A percentile compares a stretch with the other conserved stretches of the same genome.
These are phyloP conservation scores for Cyclina sinensis DNA, from an alignment of 1,140 invertebrate species.

Conservation along the genomic window DNA sequence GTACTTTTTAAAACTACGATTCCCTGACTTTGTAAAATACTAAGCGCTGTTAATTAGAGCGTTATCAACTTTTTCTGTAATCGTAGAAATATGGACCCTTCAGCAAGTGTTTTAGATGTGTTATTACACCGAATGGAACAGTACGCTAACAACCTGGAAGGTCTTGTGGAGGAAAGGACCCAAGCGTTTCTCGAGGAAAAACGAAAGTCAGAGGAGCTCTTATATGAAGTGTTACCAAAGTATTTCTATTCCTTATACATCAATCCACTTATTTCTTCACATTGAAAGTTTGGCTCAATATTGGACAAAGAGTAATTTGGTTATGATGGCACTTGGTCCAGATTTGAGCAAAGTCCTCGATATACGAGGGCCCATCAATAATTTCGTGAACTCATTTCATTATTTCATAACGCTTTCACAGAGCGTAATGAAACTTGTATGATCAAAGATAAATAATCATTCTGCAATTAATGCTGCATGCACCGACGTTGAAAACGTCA, in stretches of 20 bases:
- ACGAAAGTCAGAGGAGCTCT: constrained; percentile 96
- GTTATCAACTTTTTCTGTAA: too few relatives aligned
- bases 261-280: too few relatives aligned
- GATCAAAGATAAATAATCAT: neutral
- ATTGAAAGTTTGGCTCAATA: too few relatives aligned
- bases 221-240: constrained; percentile 97
- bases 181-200: constrained; percentile 96
- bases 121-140: constrained; percentile 97
- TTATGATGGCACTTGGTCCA: too few relatives aligned
- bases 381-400: constrained; percentile 1
- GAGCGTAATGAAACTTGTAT: neutral
- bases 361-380: constrained; percentile 30
- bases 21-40: too few relatives aligned
- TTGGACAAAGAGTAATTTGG: too few relatives aligned
- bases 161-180: constrained; percentile 95
- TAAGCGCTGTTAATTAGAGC: too few relatives aligned
- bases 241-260: constrained; percentile 84
- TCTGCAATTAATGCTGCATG: too few relatives aligned
- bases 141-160: constrained; percentile 98
- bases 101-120: constrained; percentile 91
- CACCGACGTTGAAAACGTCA: neutral
- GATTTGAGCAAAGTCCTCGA: too few relatives aligned
- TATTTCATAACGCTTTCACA: neutral
- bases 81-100: neutral
- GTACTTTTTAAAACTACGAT: too few relatives aligned